A percentile compares a stretch with the other conserved stretches of the same genome.
phyloP scores from a whole-genome alignment of 2,113 vertebrate species.

The Verasper variegatus region DNA sequence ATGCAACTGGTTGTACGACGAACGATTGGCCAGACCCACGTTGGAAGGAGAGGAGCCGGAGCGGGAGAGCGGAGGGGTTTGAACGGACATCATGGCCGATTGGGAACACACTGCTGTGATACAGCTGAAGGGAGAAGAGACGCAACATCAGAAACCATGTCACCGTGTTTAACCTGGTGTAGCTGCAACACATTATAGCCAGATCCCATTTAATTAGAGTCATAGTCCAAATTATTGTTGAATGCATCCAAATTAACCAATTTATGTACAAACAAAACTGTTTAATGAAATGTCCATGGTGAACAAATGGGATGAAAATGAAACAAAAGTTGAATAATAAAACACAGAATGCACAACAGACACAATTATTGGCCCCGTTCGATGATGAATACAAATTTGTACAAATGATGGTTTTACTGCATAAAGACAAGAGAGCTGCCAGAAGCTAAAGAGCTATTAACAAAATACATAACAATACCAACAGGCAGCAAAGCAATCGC shows the following conservation, averaged over 20 bases:
- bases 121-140: slow-evolving; percentile 47
- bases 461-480: neutral
- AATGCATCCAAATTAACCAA: neutral
- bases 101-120: slow-evolving; percentile 18
- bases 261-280: neutral
- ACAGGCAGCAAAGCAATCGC: neutral
- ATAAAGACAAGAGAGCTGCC: neutral
- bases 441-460: neutral
- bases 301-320: neutral
- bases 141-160: neutral
- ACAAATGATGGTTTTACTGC: neutral
- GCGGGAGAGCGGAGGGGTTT: slow-evolving; percentile 89
- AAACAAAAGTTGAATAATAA: neutral
- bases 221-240: neutral
- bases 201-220: neutral
- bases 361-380: neutral
- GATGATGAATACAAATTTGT: neutral
- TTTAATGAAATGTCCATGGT: neutral
- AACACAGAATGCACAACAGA: neutral
- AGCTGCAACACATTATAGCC: neutral
- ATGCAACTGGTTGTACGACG: slow-evolving; percentile 94
- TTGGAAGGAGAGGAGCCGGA: slow-evolving; percentile 78
- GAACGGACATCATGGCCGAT: slow-evolving; percentile 87
- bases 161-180: neutral
- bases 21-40: slow-evolving; percentile 88